These are phyloP conservation scores for Cyrtonyx montezumae DNA, from an alignment of 2,113 vertebrate genomes.

Conservation along the genomic window DNA sequence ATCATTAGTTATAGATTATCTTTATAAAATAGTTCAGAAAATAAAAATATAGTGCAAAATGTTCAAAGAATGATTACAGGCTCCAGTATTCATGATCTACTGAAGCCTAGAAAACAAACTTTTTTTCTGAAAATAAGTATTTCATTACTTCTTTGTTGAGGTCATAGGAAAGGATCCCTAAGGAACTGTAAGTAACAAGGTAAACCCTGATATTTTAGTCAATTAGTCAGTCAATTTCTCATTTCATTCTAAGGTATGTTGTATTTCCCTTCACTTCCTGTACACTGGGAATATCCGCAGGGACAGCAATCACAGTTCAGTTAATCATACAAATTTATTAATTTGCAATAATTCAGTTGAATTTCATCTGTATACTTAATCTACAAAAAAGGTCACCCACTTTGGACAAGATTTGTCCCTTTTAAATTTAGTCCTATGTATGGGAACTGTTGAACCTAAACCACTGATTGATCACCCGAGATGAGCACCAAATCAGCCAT, in stretches of 20 bases:
- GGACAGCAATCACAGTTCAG: background rate
- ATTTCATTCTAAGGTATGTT: background rate
- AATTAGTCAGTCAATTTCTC: background rate
- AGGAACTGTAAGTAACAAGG: background rate
- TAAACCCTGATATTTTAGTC: background rate
- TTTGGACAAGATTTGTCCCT: background rate
- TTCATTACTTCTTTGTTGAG: background rate
- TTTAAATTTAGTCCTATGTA: background rate
- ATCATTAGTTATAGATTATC: background rate
- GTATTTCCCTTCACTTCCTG: background rate
- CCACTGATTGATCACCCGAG: too few relatives aligned
- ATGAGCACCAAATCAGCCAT: too few relatives aligned
- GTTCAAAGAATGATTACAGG: background rate
- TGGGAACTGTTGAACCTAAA: too few relatives aligned
- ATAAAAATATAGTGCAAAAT: background rate
- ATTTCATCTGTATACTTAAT: background rate
- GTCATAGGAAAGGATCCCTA: background rate
- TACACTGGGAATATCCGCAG: background rate
- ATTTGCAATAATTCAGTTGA: background rate
- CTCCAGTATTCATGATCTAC: background rate
- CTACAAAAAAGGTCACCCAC: background rate
- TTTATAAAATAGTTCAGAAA: constrained; percentile 16
- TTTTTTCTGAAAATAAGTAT: background rate
- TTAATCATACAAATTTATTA: background rate
- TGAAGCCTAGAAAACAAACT: background rate